These are phyloP conservation scores for Prietella phreatophila DNA, from an alignment of 2,113 vertebrate species.

Conservation along the genomic window DNA sequence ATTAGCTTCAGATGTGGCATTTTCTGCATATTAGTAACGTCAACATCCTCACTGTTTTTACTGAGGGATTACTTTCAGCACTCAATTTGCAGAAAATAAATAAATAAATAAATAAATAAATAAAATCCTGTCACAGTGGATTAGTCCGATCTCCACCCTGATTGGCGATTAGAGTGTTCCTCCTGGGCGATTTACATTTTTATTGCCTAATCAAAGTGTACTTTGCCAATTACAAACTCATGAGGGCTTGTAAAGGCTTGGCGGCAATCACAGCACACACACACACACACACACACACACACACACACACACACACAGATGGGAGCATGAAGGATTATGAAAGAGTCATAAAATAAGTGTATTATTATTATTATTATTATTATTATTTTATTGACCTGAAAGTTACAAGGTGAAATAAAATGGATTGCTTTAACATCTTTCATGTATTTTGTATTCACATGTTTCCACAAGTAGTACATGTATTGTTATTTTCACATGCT, in stretches of 20 bases:
- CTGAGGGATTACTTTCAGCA: constrained; percentile 34
- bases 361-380: background rate
- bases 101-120: background rate
- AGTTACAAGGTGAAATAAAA: background rate
- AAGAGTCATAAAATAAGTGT: constrained; percentile 63
- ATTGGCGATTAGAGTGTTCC: constrained; percentile 39
- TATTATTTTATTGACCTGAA: background rate
- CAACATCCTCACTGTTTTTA: constrained; percentile 25
- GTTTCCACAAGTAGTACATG: background rate
- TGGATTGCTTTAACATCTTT: background rate
- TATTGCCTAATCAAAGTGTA: constrained; percentile 75
- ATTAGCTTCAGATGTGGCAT: constrained; percentile 18
- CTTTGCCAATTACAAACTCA: constrained; percentile 62
- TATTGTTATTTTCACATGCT: background rate
- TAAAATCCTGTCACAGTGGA: constrained; percentile 69
- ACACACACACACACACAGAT: constrained; percentile 50
- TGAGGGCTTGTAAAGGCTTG: constrained; percentile 59
- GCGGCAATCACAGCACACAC: constrained; percentile 22
- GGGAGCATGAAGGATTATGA: constrained; percentile 68
- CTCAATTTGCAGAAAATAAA: constrained; percentile 63
- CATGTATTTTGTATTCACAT: background rate
- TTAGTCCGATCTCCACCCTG: constrained; percentile 61
- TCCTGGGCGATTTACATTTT: constrained; percentile 71
- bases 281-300: constrained; percentile 7
- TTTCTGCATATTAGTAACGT: constrained; percentile 28